These are phyloP conservation scores for Apodemus sylvaticus DNA, from an alignment of 2,113 vertebrate species.

Conservation along the genomic window DNA sequence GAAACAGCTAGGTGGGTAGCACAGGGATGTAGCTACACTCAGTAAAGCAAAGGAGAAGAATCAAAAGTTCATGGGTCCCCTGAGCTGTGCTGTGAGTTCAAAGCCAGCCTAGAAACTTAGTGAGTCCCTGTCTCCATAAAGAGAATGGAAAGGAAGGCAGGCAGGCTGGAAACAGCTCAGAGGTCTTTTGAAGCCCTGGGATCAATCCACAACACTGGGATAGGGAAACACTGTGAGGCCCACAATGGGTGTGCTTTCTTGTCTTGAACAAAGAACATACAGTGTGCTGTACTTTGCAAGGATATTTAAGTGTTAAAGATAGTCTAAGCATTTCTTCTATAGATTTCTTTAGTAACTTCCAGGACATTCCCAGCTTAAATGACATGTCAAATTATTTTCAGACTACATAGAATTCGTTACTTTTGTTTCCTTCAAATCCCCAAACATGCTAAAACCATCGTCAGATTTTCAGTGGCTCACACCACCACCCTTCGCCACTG, in stretches of 20 bases:
- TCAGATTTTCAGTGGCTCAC: fast-evolving
- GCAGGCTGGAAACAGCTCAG: neutral
- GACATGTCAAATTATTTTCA: neutral
- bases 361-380: neutral
- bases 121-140: neutral
- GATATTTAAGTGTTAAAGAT: neutral
- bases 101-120: neutral
- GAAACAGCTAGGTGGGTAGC: neutral
- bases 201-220: neutral
- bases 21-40: no score
- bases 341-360: neutral
- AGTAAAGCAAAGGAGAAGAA: neutral
- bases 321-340: neutral
- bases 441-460: neutral
- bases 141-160: neutral
- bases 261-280: neutral
- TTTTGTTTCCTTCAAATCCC: neutral
- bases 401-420: neutral
- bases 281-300: fast-evolving
- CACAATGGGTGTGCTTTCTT: fast-evolving
- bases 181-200: neutral
- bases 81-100: neutral
- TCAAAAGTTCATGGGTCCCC: neutral
- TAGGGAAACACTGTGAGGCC: neutral
- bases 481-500: fast-evolving